These are phyloP conservation scores for Phyllotreta striolata DNA, from an alignment of 2,888 invertebrate species.

Conservation along the genomic window DNA sequence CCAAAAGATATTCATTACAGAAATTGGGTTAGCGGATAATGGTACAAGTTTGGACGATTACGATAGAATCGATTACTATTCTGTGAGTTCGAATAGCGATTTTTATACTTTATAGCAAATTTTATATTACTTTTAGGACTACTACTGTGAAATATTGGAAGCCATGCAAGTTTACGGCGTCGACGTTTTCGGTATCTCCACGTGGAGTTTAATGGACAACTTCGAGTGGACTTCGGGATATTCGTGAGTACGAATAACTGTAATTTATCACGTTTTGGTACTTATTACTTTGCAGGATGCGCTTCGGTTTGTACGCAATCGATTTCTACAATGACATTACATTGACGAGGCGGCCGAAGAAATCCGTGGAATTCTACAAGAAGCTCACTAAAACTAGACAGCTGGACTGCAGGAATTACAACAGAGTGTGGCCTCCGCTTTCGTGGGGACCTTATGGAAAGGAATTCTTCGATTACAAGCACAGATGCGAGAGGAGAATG, in stretches of 20 bases:
- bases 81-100: neutral
- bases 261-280: neutral
- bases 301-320: conserved; percentile 19
- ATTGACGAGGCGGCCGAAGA: conserved; percentile 9
- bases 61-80: conserved; percentile 17
- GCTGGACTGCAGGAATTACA: conserved; percentile 9
- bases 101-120: neutral
- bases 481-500: no score
- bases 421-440: conserved; percentile 15
- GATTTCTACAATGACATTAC: conserved; percentile 16
- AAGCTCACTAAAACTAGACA: conserved; percentile 2
- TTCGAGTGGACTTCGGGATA: conserved; percentile 62
- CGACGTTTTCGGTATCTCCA: conserved; percentile 58
- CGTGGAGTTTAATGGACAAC: conserved; percentile 53
- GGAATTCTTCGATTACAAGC: neutral
- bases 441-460: conserved; percentile 8
- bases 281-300: conserved; percentile 9
- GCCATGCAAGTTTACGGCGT: conserved; percentile 55
- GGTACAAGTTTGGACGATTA: conserved; percentile 8
- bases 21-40: conserved; percentile 20
- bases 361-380: conserved; percentile 11
- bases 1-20: conserved; percentile 14
- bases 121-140: conserved; percentile 41
- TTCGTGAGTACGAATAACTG: conserved; percentile 36
- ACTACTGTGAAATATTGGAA: conserved; percentile 59